phyloP scores from a whole-genome alignment of 2,888 invertebrate genomes.

The Ectobius pallidus region DNA sequence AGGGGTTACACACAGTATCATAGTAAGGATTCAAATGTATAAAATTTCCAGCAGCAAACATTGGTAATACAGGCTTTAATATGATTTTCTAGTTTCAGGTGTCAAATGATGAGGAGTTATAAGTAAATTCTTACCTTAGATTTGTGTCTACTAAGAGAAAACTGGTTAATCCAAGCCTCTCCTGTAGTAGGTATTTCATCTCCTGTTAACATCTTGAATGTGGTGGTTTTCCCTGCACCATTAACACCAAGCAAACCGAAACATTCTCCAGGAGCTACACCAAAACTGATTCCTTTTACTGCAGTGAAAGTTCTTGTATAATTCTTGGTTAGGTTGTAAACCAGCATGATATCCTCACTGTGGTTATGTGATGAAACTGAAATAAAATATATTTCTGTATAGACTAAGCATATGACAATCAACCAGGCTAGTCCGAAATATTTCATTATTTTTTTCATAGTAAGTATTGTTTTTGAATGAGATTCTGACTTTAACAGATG shows the following conservation, averaged over 20 bases:
- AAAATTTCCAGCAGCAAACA: too few relatives aligned
- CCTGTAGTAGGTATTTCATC: conserved; percentile 55
- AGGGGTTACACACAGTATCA: too few relatives aligned
- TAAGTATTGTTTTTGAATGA: too few relatives aligned
- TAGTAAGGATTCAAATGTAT: too few relatives aligned
- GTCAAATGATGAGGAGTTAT: too few relatives aligned
- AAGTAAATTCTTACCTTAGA: conserved; percentile 31
- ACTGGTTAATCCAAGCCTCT: conserved; percentile 54
- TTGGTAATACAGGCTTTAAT: too few relatives aligned
- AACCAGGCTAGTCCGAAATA: too few relatives aligned
- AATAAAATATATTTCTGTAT: too few relatives aligned
- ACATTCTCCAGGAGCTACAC: conserved; percentile 60
- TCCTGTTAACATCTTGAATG: conserved; percentile 62
- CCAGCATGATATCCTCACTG: conserved; percentile 59
- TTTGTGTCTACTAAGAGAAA: conserved; percentile 49
- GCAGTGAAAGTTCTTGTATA: conserved; percentile 61
- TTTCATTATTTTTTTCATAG: too few relatives aligned
- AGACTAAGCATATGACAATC: too few relatives aligned
- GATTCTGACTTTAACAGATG: too few relatives aligned
- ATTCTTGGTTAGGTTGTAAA: conserved; percentile 65
- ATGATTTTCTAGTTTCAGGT: too few relatives aligned
- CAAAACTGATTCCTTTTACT: conserved; percentile 70
- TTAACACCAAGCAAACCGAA: conserved; percentile 60
- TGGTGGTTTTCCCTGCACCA: conserved; percentile 62
- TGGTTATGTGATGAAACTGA: neutral